phyloP scores from a whole-genome alignment of 2,797 vertebrate genomes.

The Catostomus latipinnis region DNA sequence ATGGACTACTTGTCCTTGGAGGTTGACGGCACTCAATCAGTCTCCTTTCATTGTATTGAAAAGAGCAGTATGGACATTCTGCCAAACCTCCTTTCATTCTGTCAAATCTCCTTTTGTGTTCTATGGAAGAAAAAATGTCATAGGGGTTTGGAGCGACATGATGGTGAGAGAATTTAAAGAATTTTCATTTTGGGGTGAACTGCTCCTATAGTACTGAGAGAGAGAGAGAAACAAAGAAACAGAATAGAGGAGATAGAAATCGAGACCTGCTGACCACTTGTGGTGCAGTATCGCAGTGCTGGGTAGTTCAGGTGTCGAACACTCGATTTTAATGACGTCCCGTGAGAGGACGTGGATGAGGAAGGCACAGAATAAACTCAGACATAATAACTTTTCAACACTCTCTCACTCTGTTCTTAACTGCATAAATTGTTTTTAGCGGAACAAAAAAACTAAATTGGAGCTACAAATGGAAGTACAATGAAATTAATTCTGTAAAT shows the following conservation, averaged over 20 bases:
- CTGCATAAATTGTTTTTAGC: neutral
- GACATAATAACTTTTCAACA: neutral
- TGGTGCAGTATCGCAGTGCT: neutral
- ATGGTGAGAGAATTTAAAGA: too few species aligned
- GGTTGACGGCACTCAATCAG: neutral
- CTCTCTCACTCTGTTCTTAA: neutral
- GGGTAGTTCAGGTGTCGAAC: constrained; percentile 41
- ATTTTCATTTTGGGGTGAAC: too few species aligned
- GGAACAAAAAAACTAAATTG: neutral
- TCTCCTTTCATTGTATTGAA: neutral
- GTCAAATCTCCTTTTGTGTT: too few species aligned
- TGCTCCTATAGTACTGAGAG: too few species aligned
- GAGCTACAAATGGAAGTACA: neutral
- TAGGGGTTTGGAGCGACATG: too few species aligned
- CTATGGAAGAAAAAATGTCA: too few species aligned
- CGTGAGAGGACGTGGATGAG: constrained; percentile 16
- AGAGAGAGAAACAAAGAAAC: too few species aligned
- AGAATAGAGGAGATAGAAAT: neutral
- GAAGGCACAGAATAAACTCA: too few species aligned
- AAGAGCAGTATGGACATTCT: too few species aligned
- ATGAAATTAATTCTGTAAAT: too few species aligned
- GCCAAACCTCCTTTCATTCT: neutral
- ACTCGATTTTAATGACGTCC: constrained; percentile 54
- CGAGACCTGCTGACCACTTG: neutral
- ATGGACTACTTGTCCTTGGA: too few species aligned